A percentile compares a stretch with the other conserved stretches of the same genome.
phyloP scores from a whole-genome alignment of 1,140 invertebrate genomes.

The Bombus haemorrhoidalis region DNA sequence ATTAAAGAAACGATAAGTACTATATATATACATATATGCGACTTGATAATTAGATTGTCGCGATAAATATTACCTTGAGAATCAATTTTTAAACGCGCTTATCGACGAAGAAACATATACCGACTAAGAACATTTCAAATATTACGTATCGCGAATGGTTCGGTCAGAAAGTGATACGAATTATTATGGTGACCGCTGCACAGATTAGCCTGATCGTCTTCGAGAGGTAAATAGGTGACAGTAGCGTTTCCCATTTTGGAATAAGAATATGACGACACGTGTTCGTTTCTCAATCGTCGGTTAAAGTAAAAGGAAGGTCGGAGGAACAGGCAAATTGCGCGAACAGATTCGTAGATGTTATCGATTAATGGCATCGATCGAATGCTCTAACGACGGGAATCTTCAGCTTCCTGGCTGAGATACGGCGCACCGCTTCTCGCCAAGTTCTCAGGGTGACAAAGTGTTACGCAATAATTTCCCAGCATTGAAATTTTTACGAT shows the following conservation, averaged over 20 bases:
- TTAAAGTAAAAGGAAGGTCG: conserved; percentile 9
- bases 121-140: too few relatives aligned
- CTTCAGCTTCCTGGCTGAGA: not conserved
- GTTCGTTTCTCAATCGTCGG: not conserved
- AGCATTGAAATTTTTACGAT: conserved; percentile 5
- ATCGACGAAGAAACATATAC: too few relatives aligned
- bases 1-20: not conserved
- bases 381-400: not conserved
- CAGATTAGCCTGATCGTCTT: not conserved
- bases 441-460: not conserved
- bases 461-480: conserved; percentile 1
- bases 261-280: not conserved
- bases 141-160: too few relatives aligned
- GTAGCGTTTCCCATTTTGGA: not conserved
- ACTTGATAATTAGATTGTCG: too few relatives aligned
- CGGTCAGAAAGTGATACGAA: too few relatives aligned
- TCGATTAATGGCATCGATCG: conserved; percentile 10
- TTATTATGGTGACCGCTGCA: not conserved
- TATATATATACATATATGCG: too few relatives aligned
- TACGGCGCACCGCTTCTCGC: not conserved
- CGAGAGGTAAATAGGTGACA: not conserved
- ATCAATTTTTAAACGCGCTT: too few relatives aligned
- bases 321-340: not conserved
- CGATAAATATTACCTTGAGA: too few relatives aligned
- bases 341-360: not conserved